Evolutionary conservation across 2,113 vertebrate species (phyloP).

Genomic region (Chaetops frenatus): DNA sequence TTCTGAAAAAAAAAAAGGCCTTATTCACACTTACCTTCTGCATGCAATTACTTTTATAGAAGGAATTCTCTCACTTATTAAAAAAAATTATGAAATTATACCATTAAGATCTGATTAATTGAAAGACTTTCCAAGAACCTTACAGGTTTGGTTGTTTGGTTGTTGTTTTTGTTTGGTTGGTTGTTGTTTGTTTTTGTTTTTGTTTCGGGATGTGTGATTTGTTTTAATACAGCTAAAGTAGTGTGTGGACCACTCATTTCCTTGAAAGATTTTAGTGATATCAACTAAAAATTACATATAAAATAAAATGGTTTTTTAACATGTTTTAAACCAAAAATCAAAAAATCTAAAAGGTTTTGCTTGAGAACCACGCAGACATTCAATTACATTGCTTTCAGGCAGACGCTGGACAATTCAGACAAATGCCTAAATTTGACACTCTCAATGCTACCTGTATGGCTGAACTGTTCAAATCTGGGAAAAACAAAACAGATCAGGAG

Average conservation of each 20-base stretch:
- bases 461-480: neutral
- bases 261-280: neutral
- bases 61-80: neutral
- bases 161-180: no score
- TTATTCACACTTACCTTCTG: neutral
- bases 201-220: no score
- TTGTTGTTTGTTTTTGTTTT: no score
- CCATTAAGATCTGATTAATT: neutral
- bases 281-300: neutral
- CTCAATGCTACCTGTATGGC: accelerated
- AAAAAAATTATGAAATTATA: neutral
- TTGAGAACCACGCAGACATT: neutral
- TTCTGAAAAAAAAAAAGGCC: no score
- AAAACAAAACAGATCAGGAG: neutral
- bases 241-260: neutral
- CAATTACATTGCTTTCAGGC: neutral
- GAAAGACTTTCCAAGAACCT: neutral
- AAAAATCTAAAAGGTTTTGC: neutral
- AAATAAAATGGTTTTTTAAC: neutral
- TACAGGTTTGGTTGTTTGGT: no score
- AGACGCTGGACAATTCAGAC: neutral
- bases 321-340: neutral
- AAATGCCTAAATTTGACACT: neutral
- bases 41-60: neutral
- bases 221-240: neutral